These are phyloP conservation scores for Acrocephalus arundinaceus DNA, from an alignment of 2,113 vertebrate species.

Conservation along the genomic window DNA sequence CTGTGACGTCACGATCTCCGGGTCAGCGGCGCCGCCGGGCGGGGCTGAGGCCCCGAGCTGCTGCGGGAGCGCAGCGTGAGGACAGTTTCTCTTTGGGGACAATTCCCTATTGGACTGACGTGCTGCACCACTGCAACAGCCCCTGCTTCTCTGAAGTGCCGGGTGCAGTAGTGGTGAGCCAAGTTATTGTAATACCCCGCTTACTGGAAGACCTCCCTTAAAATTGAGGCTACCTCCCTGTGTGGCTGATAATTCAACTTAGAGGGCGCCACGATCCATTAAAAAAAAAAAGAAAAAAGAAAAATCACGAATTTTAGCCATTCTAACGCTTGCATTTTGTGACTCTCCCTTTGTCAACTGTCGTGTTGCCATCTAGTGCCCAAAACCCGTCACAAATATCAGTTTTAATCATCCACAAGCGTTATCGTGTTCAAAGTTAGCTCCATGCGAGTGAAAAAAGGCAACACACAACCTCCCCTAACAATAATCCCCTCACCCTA, in stretches of 20 bases:
- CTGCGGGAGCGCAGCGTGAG: fast-evolving
- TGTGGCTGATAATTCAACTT: no score
- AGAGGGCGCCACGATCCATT: no score
- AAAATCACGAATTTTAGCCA: fast-evolving
- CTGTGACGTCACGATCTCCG: neutral
- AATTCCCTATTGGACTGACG: fast-evolving
- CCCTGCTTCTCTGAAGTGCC: fast-evolving
- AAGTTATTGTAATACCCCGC: no score
- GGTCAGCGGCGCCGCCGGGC: neutral
- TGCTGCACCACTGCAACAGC: fast-evolving
- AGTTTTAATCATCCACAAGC: fast-evolving
- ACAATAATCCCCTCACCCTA: fast-evolving
- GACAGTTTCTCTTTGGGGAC: fast-evolving
- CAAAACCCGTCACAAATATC: neutral
- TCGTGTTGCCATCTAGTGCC: neutral
- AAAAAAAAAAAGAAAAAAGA: fast-evolving
- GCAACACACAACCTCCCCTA: neutral
- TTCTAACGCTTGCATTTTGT: fast-evolving
- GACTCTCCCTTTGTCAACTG: neutral
- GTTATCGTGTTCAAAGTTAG: fast-evolving
- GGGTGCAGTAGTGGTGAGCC: neutral
- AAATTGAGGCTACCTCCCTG: no score
- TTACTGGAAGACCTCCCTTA: neutral
- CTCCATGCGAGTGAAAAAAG: neutral
- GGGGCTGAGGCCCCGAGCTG: fast-evolving